Base-by-base conservation (phyloP, 2,888 invertebrate genomes). In the Cosmia pyralina region DNA sequence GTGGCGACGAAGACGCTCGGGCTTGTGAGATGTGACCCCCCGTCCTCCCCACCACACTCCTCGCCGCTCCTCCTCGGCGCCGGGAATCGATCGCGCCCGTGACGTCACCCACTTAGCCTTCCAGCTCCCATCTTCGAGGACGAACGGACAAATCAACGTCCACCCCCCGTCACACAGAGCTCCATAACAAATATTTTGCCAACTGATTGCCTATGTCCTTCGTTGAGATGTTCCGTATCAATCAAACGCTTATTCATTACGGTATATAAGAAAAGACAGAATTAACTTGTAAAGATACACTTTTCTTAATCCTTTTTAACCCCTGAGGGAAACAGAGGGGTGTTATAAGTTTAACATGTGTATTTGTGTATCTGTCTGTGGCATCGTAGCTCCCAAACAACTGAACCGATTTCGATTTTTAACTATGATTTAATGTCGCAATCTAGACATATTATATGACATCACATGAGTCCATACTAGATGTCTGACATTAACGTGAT, bases 61-160 rank as follows among this genome's bases (percentile, higher is more conserved):
- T 41, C 22, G 44, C 72, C 78, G 62, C 81, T 81, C 77, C 77
- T 69, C 74, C 66, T 72, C 78, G 84, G 85, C 83, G 86, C 77
- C 85, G 85, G 22, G 71, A 79, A 94, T 94, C 94, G 95, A 95
- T 95, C 92, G 90, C 82, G 79, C 90, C 92, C 83, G 92, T 95
- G 95, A 95, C 95, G 95, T 95, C 95, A 95, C 92, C 90, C 88
- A 91, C 93, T 94, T 92, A 92, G 92, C 93, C 92, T 93, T 92
- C 92, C 89, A 88, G 88, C 87, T 87, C 87, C 85, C 82, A 81
- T 87, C 86, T 86, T 88, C 86, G 83, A 89, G 88, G 88, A 88
- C 86, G 77, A 88, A 73, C 74, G 75, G 83, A 81, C 83, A 71
- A 85, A 82, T 83, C 79, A 73, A 81, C 77, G 77, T 83, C 73